A percentile compares a stretch with the other conserved stretches of the same genome.
phyloP scores from a whole-genome alignment of 2,888 invertebrate genomes.

The Drosophila mayaguana region DNA sequence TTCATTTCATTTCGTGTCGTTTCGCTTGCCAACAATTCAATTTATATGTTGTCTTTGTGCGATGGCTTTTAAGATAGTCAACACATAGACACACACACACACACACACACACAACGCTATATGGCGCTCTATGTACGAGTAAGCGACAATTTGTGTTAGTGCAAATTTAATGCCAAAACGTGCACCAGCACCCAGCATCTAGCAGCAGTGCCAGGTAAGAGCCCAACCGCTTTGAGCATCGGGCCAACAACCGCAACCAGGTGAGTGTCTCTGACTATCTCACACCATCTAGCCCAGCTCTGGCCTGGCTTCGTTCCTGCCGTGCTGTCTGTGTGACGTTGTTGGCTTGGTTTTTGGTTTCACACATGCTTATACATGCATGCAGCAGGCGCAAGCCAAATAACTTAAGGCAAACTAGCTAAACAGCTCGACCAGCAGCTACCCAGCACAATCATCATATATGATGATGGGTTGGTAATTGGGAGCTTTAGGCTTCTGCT shows the following conservation, averaged over 20 bases:
- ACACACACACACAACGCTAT: constrained; percentile 20
- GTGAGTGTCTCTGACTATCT: constrained; percentile 47
- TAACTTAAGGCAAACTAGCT: constrained; percentile 8
- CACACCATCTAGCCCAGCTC: constrained; percentile 5
- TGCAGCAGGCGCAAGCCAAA: constrained; percentile 56
- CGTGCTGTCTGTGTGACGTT: constrained; percentile 46
- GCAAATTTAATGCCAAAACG: constrained; percentile 79
- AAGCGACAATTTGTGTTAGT: constrained; percentile 81
- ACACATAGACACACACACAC: constrained; percentile 13
- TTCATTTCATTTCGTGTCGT: constrained; percentile 73
- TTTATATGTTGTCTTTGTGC: constrained; percentile 79
- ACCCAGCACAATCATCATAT: constrained; percentile 5
- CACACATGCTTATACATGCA: constrained; percentile 77
- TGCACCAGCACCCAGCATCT: constrained; percentile 43
- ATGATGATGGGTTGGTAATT: no score
- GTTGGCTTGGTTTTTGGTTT: constrained; percentile 75
- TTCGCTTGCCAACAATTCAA: constrained; percentile 75
- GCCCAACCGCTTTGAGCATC: constrained; percentile 52
- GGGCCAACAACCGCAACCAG: constrained; percentile 61
- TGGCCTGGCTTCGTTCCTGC: background rate
- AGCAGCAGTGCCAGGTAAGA: constrained; percentile 50
- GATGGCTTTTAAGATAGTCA: constrained; percentile 64
- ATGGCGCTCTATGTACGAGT: constrained; percentile 48
- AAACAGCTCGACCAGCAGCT: constrained; percentile 9
- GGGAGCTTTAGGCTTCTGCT: no score